Conservation (phyloP, 2,797 vertebrate species). For the Uromys caudimaculatus region DNA sequence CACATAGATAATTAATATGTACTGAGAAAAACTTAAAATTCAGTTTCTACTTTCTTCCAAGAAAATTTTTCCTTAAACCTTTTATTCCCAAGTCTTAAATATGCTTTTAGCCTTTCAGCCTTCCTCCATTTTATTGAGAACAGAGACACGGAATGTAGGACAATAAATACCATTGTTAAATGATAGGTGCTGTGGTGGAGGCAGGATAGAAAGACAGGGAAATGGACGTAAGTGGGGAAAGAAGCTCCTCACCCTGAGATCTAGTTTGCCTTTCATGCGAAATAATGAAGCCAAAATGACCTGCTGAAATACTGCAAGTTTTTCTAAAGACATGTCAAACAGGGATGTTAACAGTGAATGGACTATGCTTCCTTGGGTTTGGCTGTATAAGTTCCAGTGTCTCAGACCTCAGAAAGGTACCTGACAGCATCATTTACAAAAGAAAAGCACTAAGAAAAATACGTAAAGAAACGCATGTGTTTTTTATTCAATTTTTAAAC, state of each 20-base stretch:
- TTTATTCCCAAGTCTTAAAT: background rate
- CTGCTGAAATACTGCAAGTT: background rate
- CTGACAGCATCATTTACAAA: background rate
- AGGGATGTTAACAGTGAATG: background rate
- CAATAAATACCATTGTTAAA: background rate
- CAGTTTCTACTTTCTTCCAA: background rate
- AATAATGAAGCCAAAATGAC: background rate
- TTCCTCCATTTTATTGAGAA: background rate
- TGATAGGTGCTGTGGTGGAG: background rate
- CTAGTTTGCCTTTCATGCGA: background rate
- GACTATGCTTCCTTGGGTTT: background rate
- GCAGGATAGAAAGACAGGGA: background rate
- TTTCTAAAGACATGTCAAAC: background rate
- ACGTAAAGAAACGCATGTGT: background rate
- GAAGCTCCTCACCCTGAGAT: background rate
- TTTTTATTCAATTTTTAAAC: background rate
- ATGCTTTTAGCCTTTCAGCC: background rate
- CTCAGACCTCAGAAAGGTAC: background rate
- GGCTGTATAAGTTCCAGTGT: background rate
- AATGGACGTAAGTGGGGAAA: background rate
- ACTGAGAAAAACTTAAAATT: background rate
- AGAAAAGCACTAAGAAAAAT: background rate
- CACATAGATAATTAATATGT: background rate
- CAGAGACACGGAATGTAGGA: background rate
- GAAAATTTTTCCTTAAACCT: slow-evolving; percentile 51